These are phyloP conservation scores for Mythimna impura DNA, from an alignment of 2,888 invertebrate genomes.

Conservation along the genomic window DNA sequence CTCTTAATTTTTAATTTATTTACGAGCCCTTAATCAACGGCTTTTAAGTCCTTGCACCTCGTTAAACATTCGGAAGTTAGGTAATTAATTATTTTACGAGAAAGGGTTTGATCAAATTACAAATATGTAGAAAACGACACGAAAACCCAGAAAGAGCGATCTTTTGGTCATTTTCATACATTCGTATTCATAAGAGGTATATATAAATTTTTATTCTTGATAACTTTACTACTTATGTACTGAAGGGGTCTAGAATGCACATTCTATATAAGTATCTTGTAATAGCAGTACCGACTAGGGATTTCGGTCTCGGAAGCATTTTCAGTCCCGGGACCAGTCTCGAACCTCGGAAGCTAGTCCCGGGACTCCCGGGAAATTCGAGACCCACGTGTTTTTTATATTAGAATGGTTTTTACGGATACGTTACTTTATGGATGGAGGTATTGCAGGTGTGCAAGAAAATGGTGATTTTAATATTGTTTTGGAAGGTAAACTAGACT, in stretches of 20 bases:
- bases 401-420: too few species aligned
- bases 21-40: slow-evolving; percentile 53
- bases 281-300: neutral
- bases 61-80: slow-evolving; percentile 20
- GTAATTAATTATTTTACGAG: slow-evolving; percentile 30
- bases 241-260: slow-evolving; percentile 20
- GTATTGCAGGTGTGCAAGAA: too few species aligned
- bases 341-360: too few species aligned
- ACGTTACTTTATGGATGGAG: too few species aligned
- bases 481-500: too few species aligned
- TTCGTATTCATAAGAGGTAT: neutral
- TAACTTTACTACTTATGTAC: slow-evolving; percentile 4
- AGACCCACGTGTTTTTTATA: too few species aligned
- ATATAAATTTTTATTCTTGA: neutral
- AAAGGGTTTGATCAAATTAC: slow-evolving; percentile 22
- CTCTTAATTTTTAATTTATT: slow-evolving; percentile 66
- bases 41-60: slow-evolving; percentile 60
- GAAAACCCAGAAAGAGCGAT: neutral
- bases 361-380: too few species aligned
- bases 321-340: too few species aligned
- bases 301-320: too few species aligned
- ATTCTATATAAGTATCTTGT: neutral
- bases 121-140: slow-evolving; percentile 23
- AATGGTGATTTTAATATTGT: too few species aligned
- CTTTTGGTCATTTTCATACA: slow-evolving; percentile 4